phyloP scores from a whole-genome alignment of 2,113 vertebrate genomes.

The Sander vitreus region DNA sequence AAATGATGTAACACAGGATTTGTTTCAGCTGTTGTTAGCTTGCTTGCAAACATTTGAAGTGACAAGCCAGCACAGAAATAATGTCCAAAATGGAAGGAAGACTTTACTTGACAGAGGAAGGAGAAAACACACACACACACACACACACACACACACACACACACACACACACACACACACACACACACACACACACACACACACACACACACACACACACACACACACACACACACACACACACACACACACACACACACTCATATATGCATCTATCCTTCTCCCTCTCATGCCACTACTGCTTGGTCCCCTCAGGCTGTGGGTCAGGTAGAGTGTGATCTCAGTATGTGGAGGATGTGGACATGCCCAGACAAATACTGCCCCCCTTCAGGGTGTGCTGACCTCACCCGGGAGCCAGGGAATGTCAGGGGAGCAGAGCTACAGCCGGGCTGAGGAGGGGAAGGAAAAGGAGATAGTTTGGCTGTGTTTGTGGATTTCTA shows the following conservation, averaged over 20 bases:
- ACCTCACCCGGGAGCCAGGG: constrained; percentile 53
- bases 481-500: constrained; percentile 9
- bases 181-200: not conserved
- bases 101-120: not conserved
- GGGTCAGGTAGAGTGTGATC: constrained; percentile 33
- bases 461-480: not conserved
- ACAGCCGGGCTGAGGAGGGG: constrained; percentile 3
- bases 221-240: constrained; percentile 5
- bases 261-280: not conserved
- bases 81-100: constrained; percentile 8
- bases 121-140: not conserved
- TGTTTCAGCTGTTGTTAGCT: not conserved
- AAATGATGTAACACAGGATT: not conserved
- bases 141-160: not conserved
- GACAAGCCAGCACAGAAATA: constrained; percentile 11
- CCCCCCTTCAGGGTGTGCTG: constrained; percentile 70
- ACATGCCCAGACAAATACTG: constrained; percentile 62
- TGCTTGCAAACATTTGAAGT: constrained; percentile 3
- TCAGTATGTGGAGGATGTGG: constrained; percentile 19
- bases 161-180: not conserved
- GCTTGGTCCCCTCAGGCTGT: constrained; percentile 33
- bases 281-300: constrained; percentile 23
- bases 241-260: not conserved
- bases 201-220: not conserved
- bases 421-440: constrained; percentile 32